Evolutionary conservation across 2,113 vertebrate species (phyloP).

Genomic region (Engystomops pustulosus): DNA sequence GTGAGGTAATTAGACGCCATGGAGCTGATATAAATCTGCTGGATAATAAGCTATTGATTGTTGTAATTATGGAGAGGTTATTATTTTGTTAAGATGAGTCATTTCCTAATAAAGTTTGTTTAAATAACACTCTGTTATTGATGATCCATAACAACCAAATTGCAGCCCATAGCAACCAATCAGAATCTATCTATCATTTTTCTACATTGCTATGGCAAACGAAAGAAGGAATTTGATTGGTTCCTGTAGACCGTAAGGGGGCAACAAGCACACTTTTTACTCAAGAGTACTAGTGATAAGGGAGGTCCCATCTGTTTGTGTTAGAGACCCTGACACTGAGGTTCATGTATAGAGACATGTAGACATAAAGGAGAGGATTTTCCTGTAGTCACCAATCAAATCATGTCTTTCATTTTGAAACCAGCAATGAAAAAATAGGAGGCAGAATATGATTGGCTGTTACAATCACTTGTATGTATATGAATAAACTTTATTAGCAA

Average conservation of each 20-base stretch:
- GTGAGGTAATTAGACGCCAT: background rate
- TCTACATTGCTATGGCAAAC: background rate
- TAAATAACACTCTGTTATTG: background rate
- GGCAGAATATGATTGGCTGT: background rate
- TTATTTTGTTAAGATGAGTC: constrained; percentile 3
- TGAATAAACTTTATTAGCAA: background rate
- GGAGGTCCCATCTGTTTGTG: too few species aligned
- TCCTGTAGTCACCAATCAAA: background rate
- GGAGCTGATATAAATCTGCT: background rate
- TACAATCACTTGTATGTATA: background rate
- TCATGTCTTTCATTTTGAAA: background rate
- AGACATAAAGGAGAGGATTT: background rate
- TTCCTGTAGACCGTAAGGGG: too few species aligned
- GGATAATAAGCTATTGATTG: constrained; percentile 9
- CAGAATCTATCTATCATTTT: background rate
- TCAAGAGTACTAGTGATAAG: background rate
- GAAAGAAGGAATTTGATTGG: background rate
- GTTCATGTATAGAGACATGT: background rate
- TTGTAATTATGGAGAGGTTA: background rate
- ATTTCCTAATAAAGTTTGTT: constrained; percentile 8
- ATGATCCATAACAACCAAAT: background rate
- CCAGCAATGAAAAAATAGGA: background rate
- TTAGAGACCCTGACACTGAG: too few species aligned
- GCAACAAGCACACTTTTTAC: background rate
- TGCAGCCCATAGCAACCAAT: background rate